A percentile compares a stretch with the other conserved stretches of the same genome.
Evolutionary conservation across 2,888 invertebrate genomes (phyloP).

Genomic region (Diaprepes abbreviatus): DNA sequence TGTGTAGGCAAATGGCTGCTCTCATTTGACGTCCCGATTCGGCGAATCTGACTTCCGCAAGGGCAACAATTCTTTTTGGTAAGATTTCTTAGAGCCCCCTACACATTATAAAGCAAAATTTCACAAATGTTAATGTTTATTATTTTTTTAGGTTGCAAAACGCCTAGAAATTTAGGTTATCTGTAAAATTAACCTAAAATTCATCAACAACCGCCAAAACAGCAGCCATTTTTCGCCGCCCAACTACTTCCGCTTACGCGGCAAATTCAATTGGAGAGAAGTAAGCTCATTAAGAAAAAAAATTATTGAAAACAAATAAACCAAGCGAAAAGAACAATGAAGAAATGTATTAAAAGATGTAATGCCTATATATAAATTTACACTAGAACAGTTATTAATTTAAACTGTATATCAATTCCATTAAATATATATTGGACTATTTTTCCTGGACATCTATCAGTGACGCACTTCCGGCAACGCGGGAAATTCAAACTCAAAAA

Average conservation of each 20-base stretch:
- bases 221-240: slow-evolving; percentile 55
- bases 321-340: too few species aligned
- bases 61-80: slow-evolving; percentile 27
- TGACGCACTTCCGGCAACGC: slow-evolving; percentile 40
- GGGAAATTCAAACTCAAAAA: slow-evolving; percentile 58
- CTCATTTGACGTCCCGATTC: slow-evolving; percentile 48
- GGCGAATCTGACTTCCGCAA: slow-evolving; percentile 37
- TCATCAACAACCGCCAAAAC: slow-evolving; percentile 62
- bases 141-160: slow-evolving; percentile 38
- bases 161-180: slow-evolving; percentile 64
- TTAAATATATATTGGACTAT: too few species aligned
- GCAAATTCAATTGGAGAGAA: slow-evolving; percentile 15
- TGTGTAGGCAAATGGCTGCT: slow-evolving; percentile 63
- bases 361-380: too few species aligned
- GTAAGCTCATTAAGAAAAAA: not conserved
- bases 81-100: slow-evolving; percentile 17
- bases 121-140: slow-evolving; percentile 15
- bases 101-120: slow-evolving; percentile 9
- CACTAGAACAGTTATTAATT: too few species aligned
- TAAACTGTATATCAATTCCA: not conserved
- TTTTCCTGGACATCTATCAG: not conserved
- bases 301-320: too few species aligned
- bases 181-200: slow-evolving; percentile 64
- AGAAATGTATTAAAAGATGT: too few species aligned
- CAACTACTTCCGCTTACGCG: slow-evolving; percentile 48